phyloP scores from a whole-genome alignment of 2,888 invertebrate genomes.

The Pseudeuparius sepicola region DNA sequence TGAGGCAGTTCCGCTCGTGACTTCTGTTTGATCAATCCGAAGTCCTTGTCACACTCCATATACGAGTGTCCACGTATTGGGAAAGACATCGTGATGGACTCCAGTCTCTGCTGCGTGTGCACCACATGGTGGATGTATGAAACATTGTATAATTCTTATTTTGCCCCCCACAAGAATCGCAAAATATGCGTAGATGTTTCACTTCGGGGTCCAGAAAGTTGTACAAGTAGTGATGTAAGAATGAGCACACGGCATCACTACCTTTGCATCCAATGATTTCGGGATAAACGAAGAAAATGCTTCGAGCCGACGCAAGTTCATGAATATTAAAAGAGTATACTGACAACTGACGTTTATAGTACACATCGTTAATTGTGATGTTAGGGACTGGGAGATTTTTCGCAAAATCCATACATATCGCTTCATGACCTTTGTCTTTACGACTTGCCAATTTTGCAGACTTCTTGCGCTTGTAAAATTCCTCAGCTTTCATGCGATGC shows the following conservation, averaged over 20 bases:
- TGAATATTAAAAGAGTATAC: conserved; percentile 16
- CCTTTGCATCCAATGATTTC: conserved; percentile 5
- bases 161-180: conserved; percentile 6
- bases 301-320: no score
- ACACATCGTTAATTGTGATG: conserved; percentile 26
- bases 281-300: conserved; percentile 6
- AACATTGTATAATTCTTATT: conserved; percentile 8
- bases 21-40: no score
- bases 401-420: conserved; percentile 11
- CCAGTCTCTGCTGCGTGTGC: background rate
- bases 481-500: no score
- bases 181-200: no score
- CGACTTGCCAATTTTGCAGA: conserved; percentile 8
- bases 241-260: background rate
- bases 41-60: conserved; percentile 2
- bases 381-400: conserved; percentile 17
- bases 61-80: conserved; percentile 4
- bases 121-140: conserved; percentile 5
- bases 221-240: conserved; percentile 5
- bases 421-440: conserved; percentile 3
- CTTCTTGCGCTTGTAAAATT: no score
- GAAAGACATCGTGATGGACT: background rate
- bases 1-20: no score
- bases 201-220: conserved; percentile 3
- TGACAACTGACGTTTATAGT: conserved; percentile 11